Percentiles rank a stretch among this genome's conserved stretches.
Conservation (phyloP, 2,888 invertebrate species). For the Ypsolopha scabrella region DNA sequence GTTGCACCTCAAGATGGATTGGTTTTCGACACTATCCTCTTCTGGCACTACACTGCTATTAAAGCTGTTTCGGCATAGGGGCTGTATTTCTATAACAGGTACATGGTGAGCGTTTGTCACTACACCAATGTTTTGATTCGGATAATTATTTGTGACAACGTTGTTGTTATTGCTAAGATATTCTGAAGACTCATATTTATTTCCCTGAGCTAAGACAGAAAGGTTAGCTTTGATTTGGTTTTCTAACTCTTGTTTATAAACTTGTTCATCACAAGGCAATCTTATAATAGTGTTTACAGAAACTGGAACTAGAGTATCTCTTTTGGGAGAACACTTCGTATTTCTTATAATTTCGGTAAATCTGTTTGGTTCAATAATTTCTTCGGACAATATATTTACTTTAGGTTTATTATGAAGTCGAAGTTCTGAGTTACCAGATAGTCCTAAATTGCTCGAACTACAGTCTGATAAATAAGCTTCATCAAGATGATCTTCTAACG, state of each 20-base stretch:
- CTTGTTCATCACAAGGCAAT: neutral
- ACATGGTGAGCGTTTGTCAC: too few relatives aligned
- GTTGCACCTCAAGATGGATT: too few relatives aligned
- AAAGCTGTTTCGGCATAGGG: too few relatives aligned
- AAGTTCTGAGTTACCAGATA: too few relatives aligned
- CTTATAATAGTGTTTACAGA: slow-evolving; percentile 20
- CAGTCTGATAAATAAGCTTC: slow-evolving; percentile 14
- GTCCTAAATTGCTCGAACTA: slow-evolving; percentile 9
- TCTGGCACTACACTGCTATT: too few relatives aligned
- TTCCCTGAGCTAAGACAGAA: too few relatives aligned
- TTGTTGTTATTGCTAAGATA: slow-evolving; percentile 6
- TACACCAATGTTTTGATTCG: too few relatives aligned
- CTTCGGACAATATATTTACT: slow-evolving; percentile 33
- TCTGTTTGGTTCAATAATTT: slow-evolving; percentile 22
- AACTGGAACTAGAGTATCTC: slow-evolving; percentile 19
- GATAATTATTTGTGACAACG: slow-evolving; percentile 3
- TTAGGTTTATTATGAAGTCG: slow-evolving; percentile 12
- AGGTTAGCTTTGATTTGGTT: too few relatives aligned
- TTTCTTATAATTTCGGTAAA: slow-evolving; percentile 16
- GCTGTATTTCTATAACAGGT: too few relatives aligned
- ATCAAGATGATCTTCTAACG: slow-evolving; percentile 11
- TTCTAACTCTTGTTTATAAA: too few relatives aligned
- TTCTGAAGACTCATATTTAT: too few relatives aligned
- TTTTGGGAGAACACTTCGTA: slow-evolving; percentile 10
- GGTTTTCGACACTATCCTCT: too few relatives aligned